Conservation (phyloP, 2,888 invertebrate species). For the Epirrhoe alternata region DNA sequence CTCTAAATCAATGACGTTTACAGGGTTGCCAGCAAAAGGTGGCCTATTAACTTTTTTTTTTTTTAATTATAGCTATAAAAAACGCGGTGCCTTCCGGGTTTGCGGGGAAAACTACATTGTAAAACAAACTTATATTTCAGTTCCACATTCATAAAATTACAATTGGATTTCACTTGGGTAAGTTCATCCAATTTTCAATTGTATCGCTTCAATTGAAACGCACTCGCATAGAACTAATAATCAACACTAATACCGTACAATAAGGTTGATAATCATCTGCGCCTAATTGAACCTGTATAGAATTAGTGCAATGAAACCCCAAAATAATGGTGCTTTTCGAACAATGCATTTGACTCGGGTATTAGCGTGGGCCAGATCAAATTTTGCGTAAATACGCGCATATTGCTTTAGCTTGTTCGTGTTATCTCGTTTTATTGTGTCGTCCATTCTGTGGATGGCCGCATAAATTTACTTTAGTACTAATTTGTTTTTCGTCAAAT, state of each 20-base stretch:
- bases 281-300: neutral
- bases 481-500: conserved; percentile 25
- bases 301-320: neutral
- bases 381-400: conserved; percentile 22
- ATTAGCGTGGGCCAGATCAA: conserved; percentile 24
- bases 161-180: no score
- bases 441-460: conserved; percentile 23
- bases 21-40: no score
- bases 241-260: no score
- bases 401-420: conserved; percentile 25
- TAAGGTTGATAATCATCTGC: neutral
- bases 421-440: conserved; percentile 27
- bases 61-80: no score
- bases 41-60: no score
- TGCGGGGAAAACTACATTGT: no score
- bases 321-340: conserved; percentile 8
- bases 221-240: no score
- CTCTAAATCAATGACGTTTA: no score
- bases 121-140: no score
- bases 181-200: neutral
- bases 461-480: conserved; percentile 23
- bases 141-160: no score
- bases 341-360: conserved; percentile 14
- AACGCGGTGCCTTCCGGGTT: no score
- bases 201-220: neutral